Evolutionary conservation across 2,888 invertebrate species (phyloP), one percentile per base, ranked within the genome.

Genomic region (Orthosia incerta): DNA sequence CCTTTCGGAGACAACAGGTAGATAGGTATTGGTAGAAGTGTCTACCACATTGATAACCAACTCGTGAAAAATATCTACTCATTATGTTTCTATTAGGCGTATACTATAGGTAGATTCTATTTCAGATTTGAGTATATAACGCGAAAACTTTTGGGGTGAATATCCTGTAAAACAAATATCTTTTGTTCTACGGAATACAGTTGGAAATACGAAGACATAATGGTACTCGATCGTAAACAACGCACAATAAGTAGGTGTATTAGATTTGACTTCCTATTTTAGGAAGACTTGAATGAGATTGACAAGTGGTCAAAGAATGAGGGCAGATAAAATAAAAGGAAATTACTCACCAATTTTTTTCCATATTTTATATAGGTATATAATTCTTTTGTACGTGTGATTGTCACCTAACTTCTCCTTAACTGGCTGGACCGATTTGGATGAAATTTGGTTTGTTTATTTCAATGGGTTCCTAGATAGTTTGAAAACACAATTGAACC

Each of bases 171-270:
- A 59, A 60, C 31, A 31, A 72, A 72, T 53, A 53, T 15, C 15
- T 23, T 73, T 46, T 59, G 2, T 15, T 70, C 55, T 18, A 50
- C 56, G 11, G 26, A 1, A n/a, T 45, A 12, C 11, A 20, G 11
- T 31, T 26, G 26, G 18, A 73, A 72, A 72, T 59, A 13, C 11
- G 39, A 72, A 26, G 11, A n/a, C 31, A 18, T 55, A 23, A 16
- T 70, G 69, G 26, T 45, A 55, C 67, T 67, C 67, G 2, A 69
- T 26, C 23, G 39, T 57, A 69, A 26, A 53, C 12, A 50, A 45
- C 39, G n/a, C 5, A n/a, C 13, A 16, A 11, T 23, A 39, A 3
- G 31, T 50, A 39, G 31, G 23, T 39, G 23, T 56, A 56, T 71
- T 55, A 31, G 3, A 56, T 71, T 46, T 56, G 9, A 16, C 5